These are phyloP conservation scores for Lepus europaeus DNA, from an alignment of 2,113 vertebrate genomes.

Conservation along the genomic window DNA sequence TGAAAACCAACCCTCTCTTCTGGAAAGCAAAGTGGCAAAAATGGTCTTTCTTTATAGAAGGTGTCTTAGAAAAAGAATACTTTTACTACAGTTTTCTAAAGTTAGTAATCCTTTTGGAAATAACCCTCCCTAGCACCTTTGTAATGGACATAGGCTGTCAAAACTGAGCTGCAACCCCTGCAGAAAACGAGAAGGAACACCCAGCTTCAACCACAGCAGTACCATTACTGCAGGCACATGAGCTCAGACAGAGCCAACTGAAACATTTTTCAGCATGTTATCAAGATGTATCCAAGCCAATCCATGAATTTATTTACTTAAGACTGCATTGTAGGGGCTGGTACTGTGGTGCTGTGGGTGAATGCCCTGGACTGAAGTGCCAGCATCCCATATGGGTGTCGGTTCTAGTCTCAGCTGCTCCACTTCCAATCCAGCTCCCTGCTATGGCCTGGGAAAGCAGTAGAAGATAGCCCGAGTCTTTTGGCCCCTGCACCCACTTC, in stretches of 20 bases:
- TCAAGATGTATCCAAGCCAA: neutral
- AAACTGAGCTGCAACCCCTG: neutral
- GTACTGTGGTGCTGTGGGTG: too few species aligned
- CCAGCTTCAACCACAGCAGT: neutral
- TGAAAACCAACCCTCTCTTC: neutral
- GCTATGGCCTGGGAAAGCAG: too few species aligned
- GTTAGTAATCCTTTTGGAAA: neutral
- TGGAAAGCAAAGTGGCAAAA: neutral
- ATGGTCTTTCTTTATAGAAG: neutral
- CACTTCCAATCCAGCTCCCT: too few species aligned
- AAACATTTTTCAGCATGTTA: neutral
- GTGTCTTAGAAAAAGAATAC: neutral
- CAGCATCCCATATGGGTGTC: too few species aligned
- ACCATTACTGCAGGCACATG: neutral
- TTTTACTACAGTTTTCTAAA: neutral
- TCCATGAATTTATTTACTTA: conserved; percentile 15
- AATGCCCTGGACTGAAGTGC: too few species aligned
- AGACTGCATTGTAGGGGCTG: too few species aligned
- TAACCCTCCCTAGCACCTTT: neutral
- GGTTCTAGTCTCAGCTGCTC: too few species aligned
- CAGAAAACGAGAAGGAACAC: neutral
- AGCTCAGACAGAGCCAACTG: neutral
- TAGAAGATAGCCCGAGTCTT: too few species aligned
- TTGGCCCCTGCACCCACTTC: too few species aligned
- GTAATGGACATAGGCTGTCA: neutral